Base-by-base conservation (phyloP, 1,140 invertebrate species). In the Phthorimaea operculella region DNA sequence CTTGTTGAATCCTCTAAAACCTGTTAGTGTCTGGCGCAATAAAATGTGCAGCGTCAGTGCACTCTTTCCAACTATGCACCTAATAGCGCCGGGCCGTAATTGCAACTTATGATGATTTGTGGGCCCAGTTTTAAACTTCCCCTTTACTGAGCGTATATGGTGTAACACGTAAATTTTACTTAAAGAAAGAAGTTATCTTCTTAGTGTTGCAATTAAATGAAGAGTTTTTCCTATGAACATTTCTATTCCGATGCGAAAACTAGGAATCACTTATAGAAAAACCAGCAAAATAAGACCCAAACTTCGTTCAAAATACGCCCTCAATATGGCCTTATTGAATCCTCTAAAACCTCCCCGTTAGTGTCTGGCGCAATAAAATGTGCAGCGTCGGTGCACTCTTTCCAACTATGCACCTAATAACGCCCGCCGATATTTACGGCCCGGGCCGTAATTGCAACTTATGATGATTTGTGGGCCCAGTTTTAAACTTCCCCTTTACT, bases 101-200 rank as follows among this genome's bases (percentile, higher is more conserved):
- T 39, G 36, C 36, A 39, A 39, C 36, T 39, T 39, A 39, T 39
- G 36, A 39, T 39, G 36, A 39, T 39, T 39, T 39, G 36, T 39
- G 10, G 36, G 36, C 36, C 36, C 4, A 10, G 36, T 39, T n/a
- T 39, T 39, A 39, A 39, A 39, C 10, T 39, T 39, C n/a, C 36
- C 8, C 36, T 28, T 9, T 39, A 39, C 36, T 3, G 10, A 2
- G 21, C 21, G n/a, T n/a, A n/a, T n/a, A n/a, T n/a, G n/a, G n/a
- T n/a, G n/a, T n/a, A n/a, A n/a, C n/a, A n/a, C n/a, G n/a, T n/a
- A n/a, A n/a, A n/a, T n/a, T n/a, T n/a, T n/a, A n/a, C n/a, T n/a
- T n/a, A n/a, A n/a, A n/a, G n/a, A n/a, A n/a, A n/a, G n/a, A n/a
- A n/a, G n/a, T n/a, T n/a, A n/a, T n/a, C n/a, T n/a, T n/a, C n/a